A percentile compares a stretch with the other conserved stretches of the same genome.
Evolutionary conservation across 2,797 vertebrate genomes (phyloP).

Genomic region (Euthynnus affinis): DNA sequence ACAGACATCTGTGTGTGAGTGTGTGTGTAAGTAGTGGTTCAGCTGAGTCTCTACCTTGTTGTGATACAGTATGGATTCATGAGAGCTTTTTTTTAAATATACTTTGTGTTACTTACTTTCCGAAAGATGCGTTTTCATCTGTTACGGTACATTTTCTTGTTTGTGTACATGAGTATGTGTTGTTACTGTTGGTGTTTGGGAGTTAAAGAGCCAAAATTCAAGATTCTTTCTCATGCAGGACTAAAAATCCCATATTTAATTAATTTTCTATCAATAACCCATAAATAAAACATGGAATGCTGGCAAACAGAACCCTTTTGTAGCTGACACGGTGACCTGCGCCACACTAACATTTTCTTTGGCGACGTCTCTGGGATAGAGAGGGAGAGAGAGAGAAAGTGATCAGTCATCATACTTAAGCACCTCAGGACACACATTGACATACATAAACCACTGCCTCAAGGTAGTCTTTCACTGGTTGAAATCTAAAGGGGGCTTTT

Average conservation of each 20-base stretch:
- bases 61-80: background rate
- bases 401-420: slow-evolving; percentile 32
- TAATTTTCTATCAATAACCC: slow-evolving; percentile 24
- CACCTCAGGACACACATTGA: slow-evolving; percentile 36
- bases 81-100: no score
- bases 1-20: background rate
- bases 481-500: slow-evolving; percentile 61
- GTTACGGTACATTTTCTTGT: no score
- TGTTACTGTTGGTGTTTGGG: slow-evolving; percentile 7
- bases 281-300: slow-evolving; percentile 42
- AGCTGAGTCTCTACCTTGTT: slow-evolving; percentile 11
- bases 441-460: slow-evolving; percentile 39
- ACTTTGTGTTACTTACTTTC: no score
- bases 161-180: no score
- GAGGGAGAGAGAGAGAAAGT: slow-evolving; percentile 21
- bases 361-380: background rate
- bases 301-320: slow-evolving; percentile 39
- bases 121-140: no score
- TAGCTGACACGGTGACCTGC: slow-evolving; percentile 31
- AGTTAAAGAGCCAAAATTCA: background rate
- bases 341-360: background rate
- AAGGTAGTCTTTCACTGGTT: slow-evolving; percentile 55
- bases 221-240: background rate
- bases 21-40: slow-evolving; percentile 1
- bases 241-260: slow-evolving; percentile 21